Base-by-base conservation (phyloP, 2,797 vertebrate species). In the Neopelma chrysocephalum region DNA sequence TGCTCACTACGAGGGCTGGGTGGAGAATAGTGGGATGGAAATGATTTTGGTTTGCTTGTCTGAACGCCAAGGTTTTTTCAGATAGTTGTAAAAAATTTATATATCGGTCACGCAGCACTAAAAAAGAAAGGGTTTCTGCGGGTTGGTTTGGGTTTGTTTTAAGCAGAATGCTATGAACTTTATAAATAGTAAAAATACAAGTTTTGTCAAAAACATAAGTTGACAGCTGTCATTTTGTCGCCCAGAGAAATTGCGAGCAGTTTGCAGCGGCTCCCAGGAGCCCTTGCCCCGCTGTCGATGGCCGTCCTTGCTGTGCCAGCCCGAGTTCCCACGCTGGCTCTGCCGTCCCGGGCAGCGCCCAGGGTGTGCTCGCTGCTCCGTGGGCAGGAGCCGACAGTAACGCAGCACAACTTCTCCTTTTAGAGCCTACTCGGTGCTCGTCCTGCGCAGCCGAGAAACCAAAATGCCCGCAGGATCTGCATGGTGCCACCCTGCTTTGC, bases 391-490 rank as follows among this genome's bases (percentile, higher is more conserved):
- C 60, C 14, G 95, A 54, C 29, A 3, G 56, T 45, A 26, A 22
- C 4, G 6, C 50, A 18, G 50, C 34, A 4, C 94, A 31, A 76
- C 93, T 96, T 95, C 96, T 95, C 45, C 87, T 96, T 97, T 96
- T 4, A 79, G 36, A 92, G 68, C 32, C 69, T n/a, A 2, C 23
- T 42, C 82, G 3, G 72, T 17, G 58, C 85, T 75, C 57, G 40
- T 70, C 82, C 70, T 29, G 66, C 29, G 66, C 61, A 40, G 93
- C 68, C 3, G 12, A 68, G 85, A 64, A 36, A 10, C 23, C 84
- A 81, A 95, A 93, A 98, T 98, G 97, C 82, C 89, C 6, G 53
- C 20, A 8, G 87, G 69, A 78, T 26, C 65, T 80, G 82, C 87
- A 1, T 26, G 82, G 87, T 64, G 72, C 64, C 38, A 23, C 14